These are phyloP conservation scores for Megaceryle maxima DNA, from an alignment of 2,113 vertebrate genomes.

Conservation along the genomic window DNA sequence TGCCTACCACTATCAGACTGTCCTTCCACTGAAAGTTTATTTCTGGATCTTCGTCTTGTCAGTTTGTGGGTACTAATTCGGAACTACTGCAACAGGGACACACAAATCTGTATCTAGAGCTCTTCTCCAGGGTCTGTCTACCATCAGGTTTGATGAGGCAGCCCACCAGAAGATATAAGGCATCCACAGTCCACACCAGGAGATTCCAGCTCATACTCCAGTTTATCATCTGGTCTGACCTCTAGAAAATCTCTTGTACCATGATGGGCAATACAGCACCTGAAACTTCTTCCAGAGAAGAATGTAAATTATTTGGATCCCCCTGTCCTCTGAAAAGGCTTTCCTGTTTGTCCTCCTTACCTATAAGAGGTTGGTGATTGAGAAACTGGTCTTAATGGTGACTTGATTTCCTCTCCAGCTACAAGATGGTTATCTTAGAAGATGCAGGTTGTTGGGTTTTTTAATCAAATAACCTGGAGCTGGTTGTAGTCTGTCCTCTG, in stretches of 20 bases:
- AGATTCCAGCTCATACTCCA: background rate
- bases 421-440: background rate
- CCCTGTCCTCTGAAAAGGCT: background rate
- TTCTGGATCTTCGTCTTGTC: background rate
- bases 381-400: background rate
- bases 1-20: background rate
- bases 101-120: background rate
- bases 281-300: background rate
- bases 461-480: background rate
- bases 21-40: background rate
- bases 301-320: background rate
- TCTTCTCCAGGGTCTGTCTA: background rate
- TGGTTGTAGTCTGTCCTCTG: background rate
- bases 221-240: background rate
- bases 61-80: background rate
- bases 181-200: accelerated
- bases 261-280: background rate
- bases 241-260: background rate
- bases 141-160: background rate
- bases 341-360: background rate
- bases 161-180: background rate
- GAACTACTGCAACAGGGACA: background rate
- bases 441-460: background rate
- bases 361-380: background rate
- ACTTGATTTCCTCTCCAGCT: background rate